A percentile compares a stretch with the other conserved stretches of the same genome.
phyloP scores from a whole-genome alignment of 2,888 invertebrate genomes.

The Neria commutata region DNA sequence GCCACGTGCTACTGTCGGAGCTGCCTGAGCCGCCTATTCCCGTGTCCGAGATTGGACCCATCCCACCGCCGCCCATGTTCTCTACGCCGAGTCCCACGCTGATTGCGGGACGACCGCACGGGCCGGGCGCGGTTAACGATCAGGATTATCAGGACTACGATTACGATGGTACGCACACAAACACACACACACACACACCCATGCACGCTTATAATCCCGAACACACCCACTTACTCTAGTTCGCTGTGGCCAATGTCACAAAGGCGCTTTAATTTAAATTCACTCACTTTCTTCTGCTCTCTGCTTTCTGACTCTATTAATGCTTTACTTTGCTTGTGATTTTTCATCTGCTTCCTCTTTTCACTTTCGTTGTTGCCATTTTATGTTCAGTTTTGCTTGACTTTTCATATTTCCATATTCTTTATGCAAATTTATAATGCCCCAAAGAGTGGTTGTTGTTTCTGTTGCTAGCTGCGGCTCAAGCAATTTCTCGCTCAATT shows the following conservation, averaged over 20 bases:
- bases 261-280: neutral
- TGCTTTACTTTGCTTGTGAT: too few relatives aligned
- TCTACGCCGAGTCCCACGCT: slow-evolving; percentile 82
- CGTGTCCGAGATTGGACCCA: slow-evolving; percentile 90
- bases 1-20: slow-evolving; percentile 79
- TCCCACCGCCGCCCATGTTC: slow-evolving; percentile 95
- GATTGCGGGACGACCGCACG: slow-evolving; percentile 65
- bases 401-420: too few relatives aligned
- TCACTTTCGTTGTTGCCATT: neutral
- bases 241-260: neutral
- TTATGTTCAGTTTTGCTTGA: neutral
- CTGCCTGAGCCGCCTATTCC: slow-evolving; percentile 92
- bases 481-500: too few relatives aligned
- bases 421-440: too few relatives aligned
- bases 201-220: too few relatives aligned
- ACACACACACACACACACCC: neutral
- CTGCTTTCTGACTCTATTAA: neutral
- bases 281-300: neutral
- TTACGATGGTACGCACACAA: slow-evolving; percentile 67
- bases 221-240: neutral
- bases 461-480: too few relatives aligned
- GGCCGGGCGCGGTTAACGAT: slow-evolving; percentile 60
- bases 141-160: slow-evolving; percentile 66
- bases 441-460: too few relatives aligned
- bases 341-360: too few relatives aligned